These are phyloP conservation scores for Ephialtes manifestator DNA, from an alignment of 2,888 invertebrate genomes.

Conservation along the genomic window DNA sequence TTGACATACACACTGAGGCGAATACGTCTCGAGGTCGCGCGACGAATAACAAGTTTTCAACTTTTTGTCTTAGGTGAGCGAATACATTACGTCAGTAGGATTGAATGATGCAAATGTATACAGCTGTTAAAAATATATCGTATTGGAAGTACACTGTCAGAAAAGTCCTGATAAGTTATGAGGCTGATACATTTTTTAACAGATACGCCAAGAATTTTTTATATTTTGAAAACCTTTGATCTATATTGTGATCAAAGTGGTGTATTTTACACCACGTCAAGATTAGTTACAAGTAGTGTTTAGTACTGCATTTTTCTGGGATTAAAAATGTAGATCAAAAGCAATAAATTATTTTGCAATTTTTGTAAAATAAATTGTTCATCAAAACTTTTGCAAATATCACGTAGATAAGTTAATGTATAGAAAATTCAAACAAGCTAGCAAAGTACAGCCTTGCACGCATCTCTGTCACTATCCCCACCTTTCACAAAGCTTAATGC, in stretches of 20 bases:
- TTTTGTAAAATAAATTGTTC: neutral
- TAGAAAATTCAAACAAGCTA: no score
- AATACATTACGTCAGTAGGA: conserved; percentile 34
- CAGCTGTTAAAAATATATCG: no score
- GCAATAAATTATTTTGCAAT: neutral
- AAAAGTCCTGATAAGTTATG: neutral
- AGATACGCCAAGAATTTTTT: neutral
- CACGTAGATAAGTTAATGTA: no score
- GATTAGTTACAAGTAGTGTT: no score
- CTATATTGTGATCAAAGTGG: no score
- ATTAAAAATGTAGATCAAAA: no score
- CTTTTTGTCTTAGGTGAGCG: conserved; percentile 53
- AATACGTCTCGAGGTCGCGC: conserved; percentile 63
- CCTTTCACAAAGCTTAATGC: no score
- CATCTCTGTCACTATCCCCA: no score
- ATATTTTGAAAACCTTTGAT: no score
- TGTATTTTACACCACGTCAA: no score
- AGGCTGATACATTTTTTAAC: neutral
- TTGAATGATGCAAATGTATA: conserved; percentile 28
- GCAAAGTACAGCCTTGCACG: no score
- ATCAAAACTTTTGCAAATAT: neutral
- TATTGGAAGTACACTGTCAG: neutral
- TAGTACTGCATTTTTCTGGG: no score
- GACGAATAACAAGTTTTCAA: conserved; percentile 63
- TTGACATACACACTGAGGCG: conserved; percentile 57